Percentiles rank a stretch among this genome's conserved stretches.
These are phyloP conservation scores for Anguilla japonica DNA, from an alignment of 2,113 vertebrate genomes.

Conservation along the genomic window DNA sequence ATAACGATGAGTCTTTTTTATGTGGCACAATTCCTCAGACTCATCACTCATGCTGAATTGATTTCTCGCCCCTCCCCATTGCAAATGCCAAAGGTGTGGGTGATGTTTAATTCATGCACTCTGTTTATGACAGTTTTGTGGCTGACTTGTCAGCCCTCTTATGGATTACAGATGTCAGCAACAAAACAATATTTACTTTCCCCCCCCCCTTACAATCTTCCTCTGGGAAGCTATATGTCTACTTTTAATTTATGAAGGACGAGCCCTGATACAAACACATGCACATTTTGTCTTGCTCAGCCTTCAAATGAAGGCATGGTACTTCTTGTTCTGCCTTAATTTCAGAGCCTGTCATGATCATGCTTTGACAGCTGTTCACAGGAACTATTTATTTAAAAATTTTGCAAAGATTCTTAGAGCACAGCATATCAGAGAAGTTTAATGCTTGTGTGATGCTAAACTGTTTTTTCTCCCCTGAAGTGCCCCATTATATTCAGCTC, in stretches of 20 bases:
- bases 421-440: background rate
- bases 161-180: background rate
- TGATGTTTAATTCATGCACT: slow-evolving; percentile 1
- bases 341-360: background rate
- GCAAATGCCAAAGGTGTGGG: background rate
- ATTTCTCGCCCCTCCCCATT: background rate
- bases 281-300: background rate
- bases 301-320: background rate
- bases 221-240: background rate
- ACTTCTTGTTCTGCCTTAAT: background rate
- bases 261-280: background rate
- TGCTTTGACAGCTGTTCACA: background rate
- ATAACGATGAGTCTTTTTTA: background rate
- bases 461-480: background rate
- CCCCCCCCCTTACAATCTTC: background rate
- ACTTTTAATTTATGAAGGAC: background rate
- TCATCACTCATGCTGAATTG: background rate
- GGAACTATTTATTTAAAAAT: no score
- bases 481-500: background rate
- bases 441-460: background rate
- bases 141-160: background rate
- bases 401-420: background rate
- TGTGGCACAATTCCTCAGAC: background rate
- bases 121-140: background rate
- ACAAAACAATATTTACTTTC: background rate